A percentile compares a stretch with the other conserved stretches of the same genome.
These are phyloP conservation scores for Pseudomugil tenellus DNA, from an alignment of 2,797 vertebrate species.

Conservation along the genomic window DNA sequence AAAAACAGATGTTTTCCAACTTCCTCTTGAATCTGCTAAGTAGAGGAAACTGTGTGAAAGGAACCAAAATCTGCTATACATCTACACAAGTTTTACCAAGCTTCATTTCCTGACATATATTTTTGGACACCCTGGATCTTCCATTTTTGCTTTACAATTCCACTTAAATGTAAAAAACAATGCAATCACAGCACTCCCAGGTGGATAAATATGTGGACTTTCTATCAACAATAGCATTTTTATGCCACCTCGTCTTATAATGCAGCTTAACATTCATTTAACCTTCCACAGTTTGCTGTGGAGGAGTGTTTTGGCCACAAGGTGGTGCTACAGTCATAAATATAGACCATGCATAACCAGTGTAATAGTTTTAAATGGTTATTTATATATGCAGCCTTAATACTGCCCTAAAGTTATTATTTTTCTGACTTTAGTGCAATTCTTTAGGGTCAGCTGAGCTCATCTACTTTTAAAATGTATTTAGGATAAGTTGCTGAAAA, in stretches of 20 bases:
- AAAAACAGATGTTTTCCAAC: too few species aligned
- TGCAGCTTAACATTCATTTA: background rate
- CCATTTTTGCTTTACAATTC: too few species aligned
- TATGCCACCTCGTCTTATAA: background rate
- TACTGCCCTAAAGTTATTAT: background rate
- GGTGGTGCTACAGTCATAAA: constrained; percentile 56
- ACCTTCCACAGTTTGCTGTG: background rate
- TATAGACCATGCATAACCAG: background rate
- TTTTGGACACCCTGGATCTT: too few species aligned
- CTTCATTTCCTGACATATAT: too few species aligned
- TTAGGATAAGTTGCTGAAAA: background rate
- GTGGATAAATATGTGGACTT: background rate
- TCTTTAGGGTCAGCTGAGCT: background rate
- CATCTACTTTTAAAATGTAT: background rate
- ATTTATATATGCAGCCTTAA: background rate
- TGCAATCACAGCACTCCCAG: too few species aligned
- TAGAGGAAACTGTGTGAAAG: too few species aligned
- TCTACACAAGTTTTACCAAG: too few species aligned
- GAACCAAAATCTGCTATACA: too few species aligned
- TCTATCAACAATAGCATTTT: background rate
- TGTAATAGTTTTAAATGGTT: background rate
- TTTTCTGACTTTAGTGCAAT: background rate
- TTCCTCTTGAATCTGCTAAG: too few species aligned
- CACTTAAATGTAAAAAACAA: too few species aligned
- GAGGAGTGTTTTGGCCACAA: constrained; percentile 42